These are phyloP conservation scores for Phymatocera aterrima DNA, from an alignment of 2,888 invertebrate species.

Conservation along the genomic window DNA sequence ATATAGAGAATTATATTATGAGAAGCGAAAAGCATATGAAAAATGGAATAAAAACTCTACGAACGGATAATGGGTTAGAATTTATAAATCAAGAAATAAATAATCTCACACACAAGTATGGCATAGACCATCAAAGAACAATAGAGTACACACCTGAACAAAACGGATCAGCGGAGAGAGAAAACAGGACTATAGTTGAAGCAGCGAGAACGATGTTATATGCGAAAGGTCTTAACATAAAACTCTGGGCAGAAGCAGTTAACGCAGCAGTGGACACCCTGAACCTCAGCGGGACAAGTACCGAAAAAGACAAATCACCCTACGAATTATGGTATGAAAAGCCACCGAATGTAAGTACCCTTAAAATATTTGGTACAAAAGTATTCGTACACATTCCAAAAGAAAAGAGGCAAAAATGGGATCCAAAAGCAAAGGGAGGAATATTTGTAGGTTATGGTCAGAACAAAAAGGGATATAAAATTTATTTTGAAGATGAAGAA, in stretches of 20 bases:
- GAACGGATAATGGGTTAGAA: conserved; percentile 36
- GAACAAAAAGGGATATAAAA: conserved; percentile 43
- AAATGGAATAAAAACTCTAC: conserved; percentile 2
- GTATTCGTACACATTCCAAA: conserved; percentile 49
- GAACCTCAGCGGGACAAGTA: conserved; percentile 49
- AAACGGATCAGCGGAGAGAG: conserved; percentile 49
- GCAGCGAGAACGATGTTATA: conserved; percentile 42
- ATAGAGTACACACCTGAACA: conserved; percentile 46
- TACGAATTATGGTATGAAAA: conserved; percentile 49
- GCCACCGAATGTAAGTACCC: not conserved
- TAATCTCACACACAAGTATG: not conserved
- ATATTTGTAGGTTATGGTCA: conserved; percentile 50
- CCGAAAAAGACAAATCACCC: conserved; percentile 47
- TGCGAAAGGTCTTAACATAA: conserved; percentile 21
- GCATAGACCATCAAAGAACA: conserved; percentile 43
- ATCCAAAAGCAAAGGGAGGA: conserved; percentile 47
- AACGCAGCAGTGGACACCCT: conserved; percentile 32
- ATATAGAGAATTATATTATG: not conserved
- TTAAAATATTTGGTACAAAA: conserved; percentile 46
- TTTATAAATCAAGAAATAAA: conserved; percentile 38
- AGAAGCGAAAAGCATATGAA: not conserved
- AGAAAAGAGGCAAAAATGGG: conserved; percentile 47
- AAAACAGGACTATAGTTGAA: conserved; percentile 48
- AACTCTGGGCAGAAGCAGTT: conserved; percentile 51
- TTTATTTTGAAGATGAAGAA: conserved; percentile 34